phyloP scores from a whole-genome alignment of 2,113 vertebrate genomes.

The Dolichallabes microphthalmus region DNA sequence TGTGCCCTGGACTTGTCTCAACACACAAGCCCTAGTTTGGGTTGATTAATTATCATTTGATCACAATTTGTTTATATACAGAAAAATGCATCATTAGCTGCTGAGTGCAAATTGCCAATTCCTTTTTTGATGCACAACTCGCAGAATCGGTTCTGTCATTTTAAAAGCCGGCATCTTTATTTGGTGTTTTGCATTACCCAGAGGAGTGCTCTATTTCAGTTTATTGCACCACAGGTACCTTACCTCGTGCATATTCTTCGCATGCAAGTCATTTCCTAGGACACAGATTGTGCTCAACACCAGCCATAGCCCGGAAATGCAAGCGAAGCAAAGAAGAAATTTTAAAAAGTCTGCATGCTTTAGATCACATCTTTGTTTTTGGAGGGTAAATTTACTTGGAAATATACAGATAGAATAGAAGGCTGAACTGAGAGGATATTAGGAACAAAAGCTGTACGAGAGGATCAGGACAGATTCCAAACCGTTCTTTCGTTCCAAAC shows the following conservation, averaged over 20 bases:
- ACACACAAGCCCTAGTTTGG: constrained; percentile 15
- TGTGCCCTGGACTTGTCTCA: not conserved
- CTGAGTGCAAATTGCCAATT: constrained; percentile 31
- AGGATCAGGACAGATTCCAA: not conserved
- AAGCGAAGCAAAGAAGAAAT: not conserved
- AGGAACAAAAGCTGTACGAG: not conserved
- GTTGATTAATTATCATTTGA: constrained; percentile 29
- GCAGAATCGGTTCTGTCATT: constrained; percentile 36
- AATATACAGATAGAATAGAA: not conserved
- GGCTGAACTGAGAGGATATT: not conserved
- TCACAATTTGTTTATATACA: constrained; percentile 1
- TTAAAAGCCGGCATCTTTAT: constrained; percentile 26
- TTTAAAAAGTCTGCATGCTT: not conserved
- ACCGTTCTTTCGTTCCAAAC: not conserved
- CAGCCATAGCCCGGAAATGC: constrained; percentile 18
- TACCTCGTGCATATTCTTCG: constrained; percentile 32
- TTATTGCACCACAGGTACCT: constrained; percentile 31
- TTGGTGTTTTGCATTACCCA: constrained; percentile 7
- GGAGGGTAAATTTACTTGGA: constrained; percentile 14
- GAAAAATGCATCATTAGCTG: constrained; percentile 37
- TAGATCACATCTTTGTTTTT: not conserved
- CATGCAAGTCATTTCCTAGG: constrained; percentile 6
- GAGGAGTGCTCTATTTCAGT: constrained; percentile 30
- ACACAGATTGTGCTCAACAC: constrained; percentile 26
- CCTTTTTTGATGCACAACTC: constrained; percentile 23